A percentile compares a stretch with the other conserved stretches of the same genome.
These are phyloP conservation scores for Bombyx huttoni DNA, from an alignment of 2,888 invertebrate species.

Conservation along the genomic window DNA sequence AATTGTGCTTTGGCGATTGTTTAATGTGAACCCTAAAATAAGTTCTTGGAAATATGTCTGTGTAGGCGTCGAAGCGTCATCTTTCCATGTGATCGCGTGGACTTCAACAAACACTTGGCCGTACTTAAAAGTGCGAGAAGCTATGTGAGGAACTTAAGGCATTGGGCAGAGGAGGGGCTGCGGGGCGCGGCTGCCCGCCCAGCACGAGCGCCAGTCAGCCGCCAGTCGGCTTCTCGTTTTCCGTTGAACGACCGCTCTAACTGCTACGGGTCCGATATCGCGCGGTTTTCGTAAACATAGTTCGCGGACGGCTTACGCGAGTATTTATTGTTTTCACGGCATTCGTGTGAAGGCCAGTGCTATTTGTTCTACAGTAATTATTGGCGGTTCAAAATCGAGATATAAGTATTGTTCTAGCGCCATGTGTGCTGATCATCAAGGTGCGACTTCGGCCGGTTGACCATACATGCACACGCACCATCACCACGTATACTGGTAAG, in stretches of 20 bases:
- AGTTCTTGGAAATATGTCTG: slow-evolving; percentile 10
- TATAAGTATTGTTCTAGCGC: slow-evolving; percentile 4
- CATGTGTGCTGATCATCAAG: slow-evolving; percentile 44
- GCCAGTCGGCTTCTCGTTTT: slow-evolving; percentile 21
- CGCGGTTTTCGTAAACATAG: slow-evolving; percentile 25
- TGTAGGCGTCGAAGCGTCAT: slow-evolving; percentile 22
- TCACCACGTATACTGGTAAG: slow-evolving; percentile 49
- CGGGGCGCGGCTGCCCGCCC: slow-evolving; percentile 50
- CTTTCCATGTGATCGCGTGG: slow-evolving; percentile 20
- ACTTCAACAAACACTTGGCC: slow-evolving; percentile 35
- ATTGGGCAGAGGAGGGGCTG: slow-evolving; percentile 36
- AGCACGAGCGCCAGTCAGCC: slow-evolving; percentile 18
- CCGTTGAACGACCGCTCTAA: slow-evolving; percentile 13
- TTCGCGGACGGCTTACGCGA: slow-evolving; percentile 16
- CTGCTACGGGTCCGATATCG: slow-evolving; percentile 10
- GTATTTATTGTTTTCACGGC: background rate
- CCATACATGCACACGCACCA: slow-evolving; percentile 20
- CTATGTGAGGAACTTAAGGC: slow-evolving; percentile 41
- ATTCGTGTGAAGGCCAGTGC: slow-evolving; percentile 12
- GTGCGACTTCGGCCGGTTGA: slow-evolving; percentile 46
- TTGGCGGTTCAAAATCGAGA: slow-evolving; percentile 17
- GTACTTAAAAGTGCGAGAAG: slow-evolving; percentile 33
- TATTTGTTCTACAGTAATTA: slow-evolving; percentile 6
- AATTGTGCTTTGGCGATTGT: slow-evolving; percentile 2
- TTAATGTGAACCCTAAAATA: slow-evolving; percentile 5